Evolutionary conservation across 2,888 invertebrate species (phyloP).

Genomic region (Agonum fuliginosum): DNA sequence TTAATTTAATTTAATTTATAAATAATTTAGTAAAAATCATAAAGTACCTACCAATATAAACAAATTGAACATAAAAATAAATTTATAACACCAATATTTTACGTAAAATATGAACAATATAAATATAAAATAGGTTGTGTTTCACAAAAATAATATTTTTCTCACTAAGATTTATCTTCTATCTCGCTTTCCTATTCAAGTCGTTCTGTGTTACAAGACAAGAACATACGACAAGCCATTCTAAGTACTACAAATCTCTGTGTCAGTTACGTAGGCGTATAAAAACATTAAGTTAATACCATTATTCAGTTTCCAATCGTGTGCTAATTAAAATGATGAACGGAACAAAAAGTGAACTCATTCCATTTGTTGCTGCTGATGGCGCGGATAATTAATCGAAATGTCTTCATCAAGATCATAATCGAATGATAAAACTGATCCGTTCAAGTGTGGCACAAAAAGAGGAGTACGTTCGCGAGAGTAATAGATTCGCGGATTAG

Average conservation of each 20-base stretch:
- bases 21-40: no score
- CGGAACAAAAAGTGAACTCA: slow-evolving; percentile 11
- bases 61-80: no score
- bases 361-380: slow-evolving; percentile 1
- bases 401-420: slow-evolving; percentile 37
- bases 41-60: no score
- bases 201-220: no score
- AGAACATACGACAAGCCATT: background rate
- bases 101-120: no score
- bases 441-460: slow-evolving; percentile 1
- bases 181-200: no score
- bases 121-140: no score
- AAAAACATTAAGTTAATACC: background rate
- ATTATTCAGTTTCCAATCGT: slow-evolving; percentile 1
- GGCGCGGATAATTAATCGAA: slow-evolving; percentile 20
- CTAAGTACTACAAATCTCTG: background rate
- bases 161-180: no score
- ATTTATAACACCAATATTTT: no score
- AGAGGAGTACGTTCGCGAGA: background rate
- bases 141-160: no score
- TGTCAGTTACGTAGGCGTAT: background rate
- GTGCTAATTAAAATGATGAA: background rate
- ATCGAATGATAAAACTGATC: slow-evolving; percentile 28
- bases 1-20: no score
- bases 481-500: background rate